phyloP scores from a whole-genome alignment of 2,888 invertebrate species.

The Ferdinandea cuprea region DNA sequence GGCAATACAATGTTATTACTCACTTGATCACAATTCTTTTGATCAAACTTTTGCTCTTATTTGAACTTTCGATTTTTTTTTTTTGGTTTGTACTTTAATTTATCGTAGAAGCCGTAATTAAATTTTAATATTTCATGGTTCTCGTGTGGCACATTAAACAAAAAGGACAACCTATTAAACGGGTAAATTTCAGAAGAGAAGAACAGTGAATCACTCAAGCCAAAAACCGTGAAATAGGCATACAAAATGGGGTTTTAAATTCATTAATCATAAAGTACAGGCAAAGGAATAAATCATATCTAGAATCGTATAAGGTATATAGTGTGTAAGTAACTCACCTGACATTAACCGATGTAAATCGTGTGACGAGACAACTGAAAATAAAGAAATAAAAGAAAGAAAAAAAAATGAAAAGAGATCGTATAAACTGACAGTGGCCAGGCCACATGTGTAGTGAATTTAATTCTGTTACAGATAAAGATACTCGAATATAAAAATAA shows the following conservation, averaged over 20 bases:
- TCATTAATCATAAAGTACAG: constrained; percentile 24
- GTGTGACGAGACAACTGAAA: constrained; percentile 36
- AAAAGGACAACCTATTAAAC: not conserved
- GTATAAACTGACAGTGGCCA: constrained; percentile 32
- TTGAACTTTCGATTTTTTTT: constrained; percentile 31
- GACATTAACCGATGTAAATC: constrained; percentile 24
- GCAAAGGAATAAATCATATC: not conserved
- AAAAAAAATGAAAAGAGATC: not conserved
- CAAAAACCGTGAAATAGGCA: constrained; percentile 47
- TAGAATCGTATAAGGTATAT: constrained; percentile 7
- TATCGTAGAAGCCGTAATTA: constrained; percentile 16
- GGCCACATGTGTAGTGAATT: constrained; percentile 11
- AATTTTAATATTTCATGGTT: constrained; percentile 38
- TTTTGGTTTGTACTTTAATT: not conserved
- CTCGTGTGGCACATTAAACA: constrained; percentile 18
- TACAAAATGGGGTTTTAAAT: constrained; percentile 19
- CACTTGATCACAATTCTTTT: not conserved
- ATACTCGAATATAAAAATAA: not conserved
- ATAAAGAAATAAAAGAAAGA: not conserved
- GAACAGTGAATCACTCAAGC: constrained; percentile 22
- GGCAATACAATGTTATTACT: constrained; percentile 34
- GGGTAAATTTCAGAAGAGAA: constrained; percentile 31
- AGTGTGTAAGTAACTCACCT: constrained; percentile 9
- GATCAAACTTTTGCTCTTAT: constrained; percentile 57
- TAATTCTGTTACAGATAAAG: constrained; percentile 31